Conservation (phyloP, 2,888 invertebrate genomes). For the Oscheius sp. region DNA sequence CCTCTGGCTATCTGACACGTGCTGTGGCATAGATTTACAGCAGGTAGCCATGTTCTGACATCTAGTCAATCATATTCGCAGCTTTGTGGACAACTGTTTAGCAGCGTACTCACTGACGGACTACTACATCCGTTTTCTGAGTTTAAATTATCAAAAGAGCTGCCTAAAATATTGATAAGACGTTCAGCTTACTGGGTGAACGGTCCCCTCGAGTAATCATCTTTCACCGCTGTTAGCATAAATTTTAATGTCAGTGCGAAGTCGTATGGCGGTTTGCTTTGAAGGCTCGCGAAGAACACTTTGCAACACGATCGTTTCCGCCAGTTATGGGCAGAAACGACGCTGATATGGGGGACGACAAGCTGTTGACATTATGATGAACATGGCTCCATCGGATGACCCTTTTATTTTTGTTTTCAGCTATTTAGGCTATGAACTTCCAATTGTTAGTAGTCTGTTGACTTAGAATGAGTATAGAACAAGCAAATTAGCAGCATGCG, state of each 20-base stretch:
- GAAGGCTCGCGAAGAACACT: constrained; percentile 26
- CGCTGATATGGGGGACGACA: constrained; percentile 17
- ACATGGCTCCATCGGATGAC: no score
- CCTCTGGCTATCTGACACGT: neutral
- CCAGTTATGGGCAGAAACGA: constrained; percentile 17
- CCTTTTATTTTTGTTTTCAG: no score
- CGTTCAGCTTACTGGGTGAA: neutral
- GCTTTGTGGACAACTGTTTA: constrained; percentile 16
- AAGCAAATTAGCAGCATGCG: no score
- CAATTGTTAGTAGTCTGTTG: no score
- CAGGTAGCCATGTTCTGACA: constrained; percentile 28
- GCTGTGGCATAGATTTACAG: constrained; percentile 21
- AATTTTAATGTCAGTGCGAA: constrained; percentile 28
- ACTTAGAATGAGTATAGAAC: no score
- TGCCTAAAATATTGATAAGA: neutral
- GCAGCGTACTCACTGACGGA: no score
- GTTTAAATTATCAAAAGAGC: neutral
- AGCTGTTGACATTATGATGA: constrained; percentile 19
- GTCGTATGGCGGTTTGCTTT: constrained; percentile 25
- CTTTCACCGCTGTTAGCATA: no score
- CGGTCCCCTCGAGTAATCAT: neutral
- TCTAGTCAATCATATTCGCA: constrained; percentile 30
- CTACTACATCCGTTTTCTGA: no score
- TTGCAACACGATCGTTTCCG: constrained; percentile 29
- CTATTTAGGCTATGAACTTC: no score